These are phyloP conservation scores for Epirrita christyi DNA, from an alignment of 2,888 invertebrate genomes.

Conservation along the genomic window DNA sequence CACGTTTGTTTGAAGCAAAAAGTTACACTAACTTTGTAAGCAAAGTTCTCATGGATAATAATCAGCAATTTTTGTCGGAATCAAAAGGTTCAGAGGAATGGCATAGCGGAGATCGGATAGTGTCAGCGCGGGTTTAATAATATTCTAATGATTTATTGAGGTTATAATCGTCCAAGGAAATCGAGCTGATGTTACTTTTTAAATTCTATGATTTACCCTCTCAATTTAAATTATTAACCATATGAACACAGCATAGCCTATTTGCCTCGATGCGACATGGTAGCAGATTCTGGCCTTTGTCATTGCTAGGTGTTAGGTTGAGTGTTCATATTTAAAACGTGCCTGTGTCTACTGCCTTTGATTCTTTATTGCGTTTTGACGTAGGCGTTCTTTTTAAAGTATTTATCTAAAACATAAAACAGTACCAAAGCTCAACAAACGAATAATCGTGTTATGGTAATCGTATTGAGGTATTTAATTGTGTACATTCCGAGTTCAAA, in stretches of 20 bases:
- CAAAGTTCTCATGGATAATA: slow-evolving; percentile 49
- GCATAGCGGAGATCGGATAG: slow-evolving; percentile 63
- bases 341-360: too few relatives aligned
- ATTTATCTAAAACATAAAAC: slow-evolving; percentile 24
- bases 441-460: slow-evolving; percentile 50
- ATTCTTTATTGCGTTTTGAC: not conserved
- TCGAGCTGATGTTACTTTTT: slow-evolving; percentile 48
- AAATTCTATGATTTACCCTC: too few relatives aligned
- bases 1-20: slow-evolving; percentile 29
- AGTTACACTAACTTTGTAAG: slow-evolving; percentile 30
- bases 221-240: slow-evolving; percentile 31
- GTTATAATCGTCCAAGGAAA: slow-evolving; percentile 72
- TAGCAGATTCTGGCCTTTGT: too few relatives aligned
- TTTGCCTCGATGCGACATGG: too few relatives aligned
- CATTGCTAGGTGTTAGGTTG: too few relatives aligned
- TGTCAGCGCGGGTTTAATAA: slow-evolving; percentile 64
- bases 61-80: slow-evolving; percentile 51
- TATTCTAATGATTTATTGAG: slow-evolving; percentile 72
- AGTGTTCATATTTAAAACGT: too few relatives aligned
- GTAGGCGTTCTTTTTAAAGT: slow-evolving; percentile 1
- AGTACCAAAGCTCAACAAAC: slow-evolving; percentile 15
- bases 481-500: slow-evolving; percentile 50
- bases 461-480: slow-evolving; percentile 54
- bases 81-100: slow-evolving; percentile 53
- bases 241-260: too few relatives aligned